Conservation (phyloP, 2,888 invertebrate genomes). For the Amaurobius ferox region DNA sequence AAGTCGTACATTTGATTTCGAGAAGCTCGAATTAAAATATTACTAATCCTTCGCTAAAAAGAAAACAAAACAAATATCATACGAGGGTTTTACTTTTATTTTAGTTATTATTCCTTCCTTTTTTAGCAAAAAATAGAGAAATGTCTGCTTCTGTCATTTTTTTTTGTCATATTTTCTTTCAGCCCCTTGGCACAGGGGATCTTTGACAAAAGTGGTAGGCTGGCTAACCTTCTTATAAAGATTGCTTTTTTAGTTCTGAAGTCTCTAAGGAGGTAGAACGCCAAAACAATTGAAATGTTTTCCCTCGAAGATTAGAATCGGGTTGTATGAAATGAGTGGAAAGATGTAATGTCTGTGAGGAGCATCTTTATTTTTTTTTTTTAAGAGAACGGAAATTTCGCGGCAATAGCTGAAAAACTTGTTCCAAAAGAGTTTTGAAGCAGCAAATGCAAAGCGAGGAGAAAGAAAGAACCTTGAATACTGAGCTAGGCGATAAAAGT, state of each 20-base stretch:
- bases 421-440: no score
- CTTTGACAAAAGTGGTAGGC: conserved; percentile 34
- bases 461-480: neutral
- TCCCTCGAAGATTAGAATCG: conserved; percentile 31
- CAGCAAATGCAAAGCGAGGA: no score
- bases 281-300: conserved; percentile 47
- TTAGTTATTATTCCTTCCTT: neutral
- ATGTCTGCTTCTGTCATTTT: neutral
- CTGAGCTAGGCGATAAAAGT: neutral
- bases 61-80: neutral
- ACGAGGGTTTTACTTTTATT: neutral
- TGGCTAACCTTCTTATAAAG: conserved; percentile 62
- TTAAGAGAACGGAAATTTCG: neutral
- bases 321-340: neutral
- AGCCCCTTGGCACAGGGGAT: conserved; percentile 10
- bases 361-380: neutral
- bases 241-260: neutral
- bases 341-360: conserved; percentile 9
- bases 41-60: neutral
- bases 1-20: conserved; percentile 3
- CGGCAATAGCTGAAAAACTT: neutral
- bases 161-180: conserved; percentile 28
- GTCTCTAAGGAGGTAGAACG: conserved; percentile 22
- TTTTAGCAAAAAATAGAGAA: conserved; percentile 12
- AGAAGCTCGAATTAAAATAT: conserved; percentile 11